Evolutionary conservation across 2,113 vertebrate genomes (phyloP).

Genomic region (Guaruba guarouba): DNA sequence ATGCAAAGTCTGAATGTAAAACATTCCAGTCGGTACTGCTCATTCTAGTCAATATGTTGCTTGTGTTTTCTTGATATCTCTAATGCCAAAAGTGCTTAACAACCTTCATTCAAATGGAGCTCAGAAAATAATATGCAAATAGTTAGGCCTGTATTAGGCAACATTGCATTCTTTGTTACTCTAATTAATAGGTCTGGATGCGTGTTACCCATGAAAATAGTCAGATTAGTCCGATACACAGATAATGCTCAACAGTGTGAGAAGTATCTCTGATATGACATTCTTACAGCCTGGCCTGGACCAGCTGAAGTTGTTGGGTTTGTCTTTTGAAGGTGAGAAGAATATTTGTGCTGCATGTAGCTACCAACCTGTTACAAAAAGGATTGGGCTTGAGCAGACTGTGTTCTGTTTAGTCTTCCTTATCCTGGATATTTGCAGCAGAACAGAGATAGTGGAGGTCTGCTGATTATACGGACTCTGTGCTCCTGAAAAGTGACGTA

Average conservation of each 20-base stretch:
- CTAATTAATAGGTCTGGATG: background rate
- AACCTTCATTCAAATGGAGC: background rate
- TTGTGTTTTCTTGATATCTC: background rate
- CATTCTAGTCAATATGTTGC: background rate
- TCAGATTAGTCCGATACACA: background rate
- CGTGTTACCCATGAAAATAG: background rate
- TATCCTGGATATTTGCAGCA: background rate
- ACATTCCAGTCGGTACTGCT: background rate
- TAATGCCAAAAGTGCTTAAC: background rate
- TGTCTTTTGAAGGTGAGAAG: background rate
- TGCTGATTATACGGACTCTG: background rate
- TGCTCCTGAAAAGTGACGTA: background rate
- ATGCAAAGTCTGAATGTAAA: background rate
- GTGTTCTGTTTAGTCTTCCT: conserved; percentile 11
- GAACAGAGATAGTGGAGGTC: background rate
- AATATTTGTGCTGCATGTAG: background rate
- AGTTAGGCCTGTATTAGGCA: background rate
- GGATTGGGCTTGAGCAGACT: background rate
- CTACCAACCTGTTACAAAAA: background rate
- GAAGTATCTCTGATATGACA: background rate
- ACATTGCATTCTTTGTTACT: background rate
- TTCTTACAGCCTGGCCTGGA: background rate
- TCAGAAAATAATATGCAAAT: background rate
- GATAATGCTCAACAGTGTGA: background rate
- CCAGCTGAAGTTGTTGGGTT: background rate